Percentiles rank a stretch among this genome's conserved stretches.
phyloP scores from a whole-genome alignment of 2,797 vertebrate genomes.

The Prunella strophiata region DNA sequence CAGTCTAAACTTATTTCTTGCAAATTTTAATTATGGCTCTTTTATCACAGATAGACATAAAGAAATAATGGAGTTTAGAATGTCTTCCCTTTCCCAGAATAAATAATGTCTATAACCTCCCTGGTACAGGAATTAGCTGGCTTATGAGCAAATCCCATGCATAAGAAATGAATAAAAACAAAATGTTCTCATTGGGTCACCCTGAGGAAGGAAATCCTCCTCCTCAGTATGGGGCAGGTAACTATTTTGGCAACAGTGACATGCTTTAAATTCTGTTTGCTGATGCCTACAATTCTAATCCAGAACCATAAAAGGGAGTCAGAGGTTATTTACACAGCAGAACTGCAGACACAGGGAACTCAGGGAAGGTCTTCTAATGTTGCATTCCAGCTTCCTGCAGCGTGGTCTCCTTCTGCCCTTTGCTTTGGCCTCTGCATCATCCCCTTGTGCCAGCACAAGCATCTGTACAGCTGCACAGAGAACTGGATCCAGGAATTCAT shows the following conservation, averaged over 20 bases:
- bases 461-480: constrained; percentile 40
- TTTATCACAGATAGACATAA: neutral
- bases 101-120: neutral
- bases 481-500: constrained; percentile 43
- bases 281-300: neutral
- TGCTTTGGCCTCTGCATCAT: constrained; percentile 36
- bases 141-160: neutral
- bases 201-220: neutral
- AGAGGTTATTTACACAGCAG: constrained; percentile 8
- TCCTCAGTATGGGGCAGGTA: neutral
- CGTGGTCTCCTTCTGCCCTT: constrained; percentile 30
- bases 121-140: neutral
- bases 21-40: neutral
- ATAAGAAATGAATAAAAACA: neutral
- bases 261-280: neutral
- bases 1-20: neutral
- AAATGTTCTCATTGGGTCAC: neutral
- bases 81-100: neutral
- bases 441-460: constrained; percentile 51
- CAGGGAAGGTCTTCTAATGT: neutral
- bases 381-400: constrained; percentile 3
- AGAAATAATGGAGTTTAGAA: neutral
- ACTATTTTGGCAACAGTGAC: neutral
- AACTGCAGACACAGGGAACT: neutral
- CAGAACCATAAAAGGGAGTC: neutral